A percentile compares a stretch with the other conserved stretches of the same genome.
These are phyloP conservation scores for Elysia chlorotica DNA, from an alignment of 1,140 invertebrate species.

Conservation along the genomic window DNA sequence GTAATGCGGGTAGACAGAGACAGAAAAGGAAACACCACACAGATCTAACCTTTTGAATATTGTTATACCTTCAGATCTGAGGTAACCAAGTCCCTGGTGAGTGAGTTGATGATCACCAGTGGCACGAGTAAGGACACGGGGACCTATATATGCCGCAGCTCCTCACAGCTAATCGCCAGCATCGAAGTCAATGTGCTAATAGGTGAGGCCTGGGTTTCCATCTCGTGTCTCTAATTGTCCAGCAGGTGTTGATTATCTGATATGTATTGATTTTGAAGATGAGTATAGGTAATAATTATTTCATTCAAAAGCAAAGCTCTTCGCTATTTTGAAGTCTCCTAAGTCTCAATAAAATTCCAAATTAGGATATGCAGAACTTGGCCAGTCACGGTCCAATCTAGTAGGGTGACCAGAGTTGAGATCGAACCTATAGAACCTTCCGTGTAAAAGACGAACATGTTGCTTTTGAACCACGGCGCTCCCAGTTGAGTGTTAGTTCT, in stretches of 20 bases:
- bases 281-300: neutral
- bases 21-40: no score
- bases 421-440: no score
- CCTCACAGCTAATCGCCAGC: slow-evolving; percentile 38
- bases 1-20: no score
- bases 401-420: no score
- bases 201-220: slow-evolving; percentile 30
- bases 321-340: neutral
- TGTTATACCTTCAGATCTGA: no score
- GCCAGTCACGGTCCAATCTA: no score
- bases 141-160: slow-evolving; percentile 46
- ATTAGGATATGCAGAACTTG: no score
- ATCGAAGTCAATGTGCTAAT: slow-evolving; percentile 44
- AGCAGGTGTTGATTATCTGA: neutral
- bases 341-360: no score
- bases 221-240: neutral
- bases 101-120: slow-evolving; percentile 40
- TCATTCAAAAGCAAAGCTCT: neutral
- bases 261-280: neutral
- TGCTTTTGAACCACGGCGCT: no score
- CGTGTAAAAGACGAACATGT: no score
- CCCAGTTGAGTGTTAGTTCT: no score
- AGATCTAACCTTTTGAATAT: no score
- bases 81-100: slow-evolving; percentile 30
- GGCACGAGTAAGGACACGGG: slow-evolving; percentile 43